phyloP scores from a whole-genome alignment of 2,113 vertebrate species.

The Otis tarda region DNA sequence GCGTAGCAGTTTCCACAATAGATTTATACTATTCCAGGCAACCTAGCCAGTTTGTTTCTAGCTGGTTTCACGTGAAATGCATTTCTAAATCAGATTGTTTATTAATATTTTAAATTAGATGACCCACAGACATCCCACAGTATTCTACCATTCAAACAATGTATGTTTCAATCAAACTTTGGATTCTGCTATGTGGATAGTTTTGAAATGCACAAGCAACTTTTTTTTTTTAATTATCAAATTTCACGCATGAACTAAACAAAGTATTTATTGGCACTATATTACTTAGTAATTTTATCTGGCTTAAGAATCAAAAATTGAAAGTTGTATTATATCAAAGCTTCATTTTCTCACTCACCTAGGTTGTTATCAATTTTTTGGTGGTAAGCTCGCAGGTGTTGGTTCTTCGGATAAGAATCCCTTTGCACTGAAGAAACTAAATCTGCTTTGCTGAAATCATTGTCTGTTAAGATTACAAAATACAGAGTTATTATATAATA shows the following conservation, averaged over 20 bases:
- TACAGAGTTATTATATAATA: background rate
- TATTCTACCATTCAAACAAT: background rate
- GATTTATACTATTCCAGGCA: background rate
- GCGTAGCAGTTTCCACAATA: background rate
- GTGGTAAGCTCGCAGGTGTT: constrained; percentile 83
- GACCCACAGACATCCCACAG: background rate
- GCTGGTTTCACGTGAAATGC: background rate
- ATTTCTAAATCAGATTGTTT: background rate
- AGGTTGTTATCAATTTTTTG: constrained; percentile 90
- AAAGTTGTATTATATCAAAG: background rate
- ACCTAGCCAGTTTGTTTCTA: background rate
- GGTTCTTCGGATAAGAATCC: constrained; percentile 80
- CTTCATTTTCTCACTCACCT: constrained; percentile 74
- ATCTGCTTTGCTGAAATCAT: background rate
- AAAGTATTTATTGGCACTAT: background rate
- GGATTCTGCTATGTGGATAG: background rate
- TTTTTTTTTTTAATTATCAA: background rate
- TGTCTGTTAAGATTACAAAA: constrained; percentile 42
- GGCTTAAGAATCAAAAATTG: background rate
- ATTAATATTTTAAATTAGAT: background rate
- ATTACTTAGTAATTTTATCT: background rate
- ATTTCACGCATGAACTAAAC: background rate
- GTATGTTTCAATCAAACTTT: background rate
- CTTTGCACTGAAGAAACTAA: constrained; percentile 59
- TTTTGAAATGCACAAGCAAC: background rate